Evolutionary conservation across 2,888 invertebrate genomes (phyloP).

Genomic region (Heteromyza rotundicornis): DNA sequence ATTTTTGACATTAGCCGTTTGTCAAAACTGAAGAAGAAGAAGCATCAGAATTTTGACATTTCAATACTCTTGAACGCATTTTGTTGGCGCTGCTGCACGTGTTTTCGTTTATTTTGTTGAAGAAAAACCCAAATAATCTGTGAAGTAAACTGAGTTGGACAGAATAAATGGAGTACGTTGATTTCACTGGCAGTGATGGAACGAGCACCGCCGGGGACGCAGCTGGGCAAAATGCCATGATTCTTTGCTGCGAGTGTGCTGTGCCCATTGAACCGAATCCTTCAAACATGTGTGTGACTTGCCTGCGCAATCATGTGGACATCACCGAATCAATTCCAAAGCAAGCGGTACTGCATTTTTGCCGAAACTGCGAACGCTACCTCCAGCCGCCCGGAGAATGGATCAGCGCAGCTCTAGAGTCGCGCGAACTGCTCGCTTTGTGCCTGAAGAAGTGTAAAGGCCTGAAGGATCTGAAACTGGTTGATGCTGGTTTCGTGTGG

Average conservation of each 20-base stretch:
- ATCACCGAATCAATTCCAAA: conserved; percentile 97
- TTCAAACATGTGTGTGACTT: conserved; percentile 96
- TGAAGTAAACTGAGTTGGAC: no score
- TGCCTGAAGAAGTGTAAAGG: conserved; percentile 94
- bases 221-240: conserved; percentile 27
- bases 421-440: conserved; percentile 84
- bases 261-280: conserved; percentile 91
- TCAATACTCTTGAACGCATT: no score
- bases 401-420: conserved; percentile 86
- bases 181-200: no score
- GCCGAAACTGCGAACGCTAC: conserved; percentile 93
- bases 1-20: no score
- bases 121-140: no score
- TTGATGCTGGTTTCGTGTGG: conserved; percentile 98
- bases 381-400: conserved; percentile 91
- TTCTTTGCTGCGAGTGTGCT: conserved; percentile 93
- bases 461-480: conserved; percentile 83
- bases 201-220: no score
- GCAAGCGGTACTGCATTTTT: conserved; percentile 88
- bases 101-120: no score
- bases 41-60: no score
- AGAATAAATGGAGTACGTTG: no score
- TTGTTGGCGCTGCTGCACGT: no score
- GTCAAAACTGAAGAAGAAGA: no score
- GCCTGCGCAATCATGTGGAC: conserved; percentile 88